Evolutionary conservation across 1,140 invertebrate species (phyloP).

Genomic region (Drosophila arawakana): DNA sequence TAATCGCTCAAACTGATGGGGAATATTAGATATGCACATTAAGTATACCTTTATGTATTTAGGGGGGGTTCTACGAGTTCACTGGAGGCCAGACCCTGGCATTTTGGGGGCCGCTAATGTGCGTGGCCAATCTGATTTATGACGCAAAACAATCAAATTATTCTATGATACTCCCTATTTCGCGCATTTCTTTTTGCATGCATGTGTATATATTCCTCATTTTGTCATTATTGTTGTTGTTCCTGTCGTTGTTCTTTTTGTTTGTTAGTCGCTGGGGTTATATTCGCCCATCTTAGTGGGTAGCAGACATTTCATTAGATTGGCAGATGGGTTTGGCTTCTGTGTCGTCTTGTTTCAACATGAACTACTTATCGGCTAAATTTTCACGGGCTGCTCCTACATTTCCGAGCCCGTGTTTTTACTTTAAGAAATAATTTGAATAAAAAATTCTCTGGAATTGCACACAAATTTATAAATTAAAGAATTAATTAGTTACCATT

Average conservation of each 20-base stretch:
- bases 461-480: no score
- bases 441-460: no score
- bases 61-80: no score
- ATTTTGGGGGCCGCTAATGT: conserved; percentile 41
- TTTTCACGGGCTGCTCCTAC: conserved; percentile 28
- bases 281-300: conserved; percentile 22
- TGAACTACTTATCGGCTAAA: conserved; percentile 64
- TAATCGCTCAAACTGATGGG: conserved; percentile 3
- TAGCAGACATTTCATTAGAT: conserved; percentile 60
- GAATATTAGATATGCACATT: not conserved
- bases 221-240: not conserved
- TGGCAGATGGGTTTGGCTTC: conserved; percentile 39
- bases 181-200: conserved; percentile 5
- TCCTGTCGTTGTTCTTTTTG: not conserved
- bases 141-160: conserved; percentile 76
- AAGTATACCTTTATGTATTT: not conserved
- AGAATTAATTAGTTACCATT: no score
- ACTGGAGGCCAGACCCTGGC: not conserved
- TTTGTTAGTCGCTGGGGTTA: not conserved
- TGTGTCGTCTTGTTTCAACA: conserved; percentile 48
- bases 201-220: not conserved
- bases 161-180: conserved; percentile 47
- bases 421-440: no score
- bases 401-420: conserved; percentile 11
- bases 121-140: conserved; percentile 67